Percentiles rank a stretch among this genome's conserved stretches.
phyloP scores from a whole-genome alignment of 2,888 invertebrate genomes.

The Ctena decussata region DNA sequence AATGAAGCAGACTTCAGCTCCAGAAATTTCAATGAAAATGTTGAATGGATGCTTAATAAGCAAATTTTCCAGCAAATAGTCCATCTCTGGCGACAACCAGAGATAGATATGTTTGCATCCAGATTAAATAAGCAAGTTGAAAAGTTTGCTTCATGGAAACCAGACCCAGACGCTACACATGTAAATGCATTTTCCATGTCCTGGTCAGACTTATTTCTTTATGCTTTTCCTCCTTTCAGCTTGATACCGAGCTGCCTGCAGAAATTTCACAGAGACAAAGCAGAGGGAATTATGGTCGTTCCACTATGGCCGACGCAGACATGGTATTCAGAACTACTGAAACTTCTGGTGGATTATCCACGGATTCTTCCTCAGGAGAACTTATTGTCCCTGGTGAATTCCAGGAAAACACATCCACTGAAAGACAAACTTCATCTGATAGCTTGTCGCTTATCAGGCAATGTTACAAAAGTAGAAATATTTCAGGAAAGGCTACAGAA shows the following conservation, averaged over 20 bases:
- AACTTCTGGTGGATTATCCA: no score
- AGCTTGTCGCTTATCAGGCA: constrained; percentile 3
- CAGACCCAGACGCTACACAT: no score
- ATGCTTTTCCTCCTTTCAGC: constrained; percentile 16
- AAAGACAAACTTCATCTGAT: constrained; percentile 3
- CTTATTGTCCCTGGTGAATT: background rate
- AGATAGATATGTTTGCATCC: no score
- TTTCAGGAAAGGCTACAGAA: background rate
- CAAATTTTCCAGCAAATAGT: no score
- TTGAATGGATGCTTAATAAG: background rate
- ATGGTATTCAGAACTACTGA: background rate
- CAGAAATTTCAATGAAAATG: no score
- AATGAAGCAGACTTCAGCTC: background rate
- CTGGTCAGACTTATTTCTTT: background rate
- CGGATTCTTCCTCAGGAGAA: no score
- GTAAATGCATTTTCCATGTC: no score
- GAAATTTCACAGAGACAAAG: background rate
- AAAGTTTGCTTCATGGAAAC: no score
- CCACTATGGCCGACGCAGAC: constrained; percentile 16
- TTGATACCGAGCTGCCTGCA: background rate
- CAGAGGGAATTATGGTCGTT: background rate
- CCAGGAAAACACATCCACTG: background rate
- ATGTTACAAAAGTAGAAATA: background rate
- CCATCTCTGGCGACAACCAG: no score
- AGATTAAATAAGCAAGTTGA: no score